These are phyloP conservation scores for Anoplolepis gracilipes DNA, from an alignment of 1,140 invertebrate species.

Conservation along the genomic window DNA sequence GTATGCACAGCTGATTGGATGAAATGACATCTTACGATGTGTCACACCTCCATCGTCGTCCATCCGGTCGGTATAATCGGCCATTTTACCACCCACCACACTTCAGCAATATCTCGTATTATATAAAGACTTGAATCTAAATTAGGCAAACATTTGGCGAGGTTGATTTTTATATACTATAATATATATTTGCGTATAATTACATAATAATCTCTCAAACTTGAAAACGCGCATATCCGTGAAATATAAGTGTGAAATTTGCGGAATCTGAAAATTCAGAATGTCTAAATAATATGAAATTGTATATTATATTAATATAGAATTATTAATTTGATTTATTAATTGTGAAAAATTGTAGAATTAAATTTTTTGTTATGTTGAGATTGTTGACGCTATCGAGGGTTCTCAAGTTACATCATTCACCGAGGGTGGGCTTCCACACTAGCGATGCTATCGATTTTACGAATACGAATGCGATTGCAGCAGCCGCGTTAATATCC, in stretches of 20 bases:
- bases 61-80: constrained; percentile 50
- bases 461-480: constrained; percentile 18
- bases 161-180: background rate
- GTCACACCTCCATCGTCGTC: constrained; percentile 55
- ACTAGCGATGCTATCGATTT: constrained; percentile 47
- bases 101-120: background rate
- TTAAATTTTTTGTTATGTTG: too few species aligned
- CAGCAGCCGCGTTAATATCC: constrained; percentile 14
- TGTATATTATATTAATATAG: background rate
- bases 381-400: background rate
- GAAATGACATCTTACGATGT: constrained; percentile 65
- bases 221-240: background rate
- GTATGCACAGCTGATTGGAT: constrained; percentile 41
- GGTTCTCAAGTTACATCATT: constrained; percentile 1
- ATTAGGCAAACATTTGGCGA: background rate
- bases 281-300: background rate
- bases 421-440: background rate
- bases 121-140: background rate
- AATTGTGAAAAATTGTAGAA: background rate
- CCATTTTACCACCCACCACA: constrained; percentile 37
- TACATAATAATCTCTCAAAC: background rate
- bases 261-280: background rate
- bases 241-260: background rate
- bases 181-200: constrained; percentile 12
- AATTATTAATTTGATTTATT: background rate